Conservation (phyloP, 2,888 invertebrate genomes). For the Epistrophe eligans region DNA sequence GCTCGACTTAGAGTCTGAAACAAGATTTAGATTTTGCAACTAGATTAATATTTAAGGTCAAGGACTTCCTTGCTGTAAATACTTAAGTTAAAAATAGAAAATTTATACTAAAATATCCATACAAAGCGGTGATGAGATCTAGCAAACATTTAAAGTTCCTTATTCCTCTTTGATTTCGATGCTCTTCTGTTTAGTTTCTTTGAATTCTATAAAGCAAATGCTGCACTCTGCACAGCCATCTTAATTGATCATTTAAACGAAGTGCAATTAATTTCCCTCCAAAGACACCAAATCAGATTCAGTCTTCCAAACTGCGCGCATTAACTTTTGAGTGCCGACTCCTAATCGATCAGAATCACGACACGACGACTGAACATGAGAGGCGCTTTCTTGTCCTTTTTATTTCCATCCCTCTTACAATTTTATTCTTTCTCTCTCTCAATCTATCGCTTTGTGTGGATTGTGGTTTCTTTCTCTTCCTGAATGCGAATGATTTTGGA, state of each 20-base stretch:
- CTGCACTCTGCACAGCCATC: constrained; percentile 51
- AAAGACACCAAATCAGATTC: constrained; percentile 75
- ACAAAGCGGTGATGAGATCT: not conserved
- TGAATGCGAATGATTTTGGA: constrained; percentile 53
- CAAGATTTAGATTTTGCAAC: no score
- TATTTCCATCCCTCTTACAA: constrained; percentile 12
- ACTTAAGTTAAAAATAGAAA: not conserved
- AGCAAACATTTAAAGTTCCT: not conserved
- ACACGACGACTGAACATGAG: constrained; percentile 72
- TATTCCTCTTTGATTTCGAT: not conserved
- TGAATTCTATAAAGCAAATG: constrained; percentile 40
- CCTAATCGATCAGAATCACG: constrained; percentile 76
- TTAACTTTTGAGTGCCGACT: constrained; percentile 76
- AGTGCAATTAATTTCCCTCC: constrained; percentile 75
- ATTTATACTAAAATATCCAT: not conserved
- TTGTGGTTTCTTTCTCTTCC: constrained; percentile 41
- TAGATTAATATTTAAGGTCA: not conserved
- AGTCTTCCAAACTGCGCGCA: constrained; percentile 75
- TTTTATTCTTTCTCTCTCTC: not conserved
- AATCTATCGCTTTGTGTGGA: not conserved
- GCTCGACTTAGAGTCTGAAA: not conserved
- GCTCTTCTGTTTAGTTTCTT: constrained; percentile 29
- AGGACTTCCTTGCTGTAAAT: not conserved
- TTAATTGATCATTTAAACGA: constrained; percentile 75
- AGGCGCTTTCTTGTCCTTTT: constrained; percentile 68